A percentile compares a stretch with the other conserved stretches of the same genome.
phyloP scores from a whole-genome alignment of 2,797 vertebrate genomes.

The Epinephelus awoara region DNA sequence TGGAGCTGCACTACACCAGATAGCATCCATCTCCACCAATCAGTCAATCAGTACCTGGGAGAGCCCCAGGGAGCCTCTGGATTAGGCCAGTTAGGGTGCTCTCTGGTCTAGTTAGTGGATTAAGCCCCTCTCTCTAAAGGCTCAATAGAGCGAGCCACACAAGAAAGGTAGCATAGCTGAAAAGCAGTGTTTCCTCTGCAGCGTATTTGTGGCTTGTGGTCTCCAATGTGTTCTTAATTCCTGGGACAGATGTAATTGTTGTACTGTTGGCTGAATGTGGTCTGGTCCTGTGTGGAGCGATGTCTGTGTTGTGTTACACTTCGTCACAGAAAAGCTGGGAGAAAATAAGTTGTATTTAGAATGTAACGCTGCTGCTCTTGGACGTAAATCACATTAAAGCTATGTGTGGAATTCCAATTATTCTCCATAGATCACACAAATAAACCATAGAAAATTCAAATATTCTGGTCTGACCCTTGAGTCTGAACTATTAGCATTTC shows the following conservation, averaged over 20 bases:
- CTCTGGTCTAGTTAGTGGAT: slow-evolving; percentile 78
- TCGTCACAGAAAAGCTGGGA: slow-evolving; percentile 49
- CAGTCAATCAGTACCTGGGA: slow-evolving; percentile 78
- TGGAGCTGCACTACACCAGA: slow-evolving; percentile 75
- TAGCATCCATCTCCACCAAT: slow-evolving; percentile 84
- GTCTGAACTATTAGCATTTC: slow-evolving; percentile 38
- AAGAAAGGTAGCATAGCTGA: slow-evolving; percentile 58
- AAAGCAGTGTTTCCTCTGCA: slow-evolving; percentile 65
- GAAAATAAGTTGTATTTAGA: slow-evolving; percentile 47
- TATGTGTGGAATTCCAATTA: slow-evolving; percentile 43
- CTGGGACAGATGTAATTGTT: slow-evolving; percentile 74
- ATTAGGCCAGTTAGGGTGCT: slow-evolving; percentile 80
- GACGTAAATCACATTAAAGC: slow-evolving; percentile 35
- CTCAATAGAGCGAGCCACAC: slow-evolving; percentile 57
- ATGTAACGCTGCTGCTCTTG: slow-evolving; percentile 13
- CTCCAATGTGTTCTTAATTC: slow-evolving; percentile 76
- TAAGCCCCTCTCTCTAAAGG: slow-evolving; percentile 71
- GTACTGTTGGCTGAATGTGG: slow-evolving; percentile 60
- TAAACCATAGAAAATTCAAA: slow-evolving; percentile 23
- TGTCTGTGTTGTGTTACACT: slow-evolving; percentile 65
- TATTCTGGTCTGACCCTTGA: slow-evolving; percentile 32
- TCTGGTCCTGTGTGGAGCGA: slow-evolving; percentile 46
- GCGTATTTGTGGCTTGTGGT: slow-evolving; percentile 68
- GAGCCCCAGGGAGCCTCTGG: slow-evolving; percentile 70
- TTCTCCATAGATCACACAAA: slow-evolving; percentile 34